These are phyloP conservation scores for Aplodontia rufa DNA, from an alignment of 2,113 vertebrate species.

Conservation along the genomic window DNA sequence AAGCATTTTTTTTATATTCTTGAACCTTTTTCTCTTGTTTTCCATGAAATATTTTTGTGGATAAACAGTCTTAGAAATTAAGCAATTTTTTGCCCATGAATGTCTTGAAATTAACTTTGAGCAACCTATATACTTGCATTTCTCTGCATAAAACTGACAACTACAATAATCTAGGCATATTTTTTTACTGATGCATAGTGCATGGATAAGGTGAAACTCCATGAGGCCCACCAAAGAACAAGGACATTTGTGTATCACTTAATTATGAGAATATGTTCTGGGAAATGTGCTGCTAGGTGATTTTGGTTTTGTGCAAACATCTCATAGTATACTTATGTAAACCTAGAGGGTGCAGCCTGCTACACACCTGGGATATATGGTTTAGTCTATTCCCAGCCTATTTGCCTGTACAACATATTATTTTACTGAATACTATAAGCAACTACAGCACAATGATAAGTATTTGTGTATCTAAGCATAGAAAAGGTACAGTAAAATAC, in stretches of 20 bases:
- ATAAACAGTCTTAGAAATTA: not conserved
- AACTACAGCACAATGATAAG: not conserved
- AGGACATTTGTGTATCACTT: not conserved
- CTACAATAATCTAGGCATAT: not conserved
- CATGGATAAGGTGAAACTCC: not conserved
- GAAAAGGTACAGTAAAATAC: not conserved
- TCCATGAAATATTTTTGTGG: not conserved
- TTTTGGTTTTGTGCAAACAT: not conserved
- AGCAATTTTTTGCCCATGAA: not conserved
- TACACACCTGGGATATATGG: not conserved
- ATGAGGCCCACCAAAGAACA: not conserved
- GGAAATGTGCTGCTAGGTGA: too few species aligned
- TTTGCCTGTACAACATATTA: not conserved
- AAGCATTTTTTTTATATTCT: not conserved
- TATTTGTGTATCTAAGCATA: not conserved
- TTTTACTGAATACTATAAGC: not conserved
- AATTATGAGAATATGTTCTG: not conserved
- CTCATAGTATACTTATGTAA: not conserved
- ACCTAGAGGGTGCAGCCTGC: too few species aligned
- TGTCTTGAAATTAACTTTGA: not conserved
- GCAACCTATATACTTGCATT: not conserved
- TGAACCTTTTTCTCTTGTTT: not conserved
- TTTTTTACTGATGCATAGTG: not conserved
- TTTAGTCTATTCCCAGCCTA: not conserved
- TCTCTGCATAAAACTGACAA: not conserved